Conservation (phyloP, 2,113 vertebrate genomes). For the Spizaetus ornatus region DNA sequence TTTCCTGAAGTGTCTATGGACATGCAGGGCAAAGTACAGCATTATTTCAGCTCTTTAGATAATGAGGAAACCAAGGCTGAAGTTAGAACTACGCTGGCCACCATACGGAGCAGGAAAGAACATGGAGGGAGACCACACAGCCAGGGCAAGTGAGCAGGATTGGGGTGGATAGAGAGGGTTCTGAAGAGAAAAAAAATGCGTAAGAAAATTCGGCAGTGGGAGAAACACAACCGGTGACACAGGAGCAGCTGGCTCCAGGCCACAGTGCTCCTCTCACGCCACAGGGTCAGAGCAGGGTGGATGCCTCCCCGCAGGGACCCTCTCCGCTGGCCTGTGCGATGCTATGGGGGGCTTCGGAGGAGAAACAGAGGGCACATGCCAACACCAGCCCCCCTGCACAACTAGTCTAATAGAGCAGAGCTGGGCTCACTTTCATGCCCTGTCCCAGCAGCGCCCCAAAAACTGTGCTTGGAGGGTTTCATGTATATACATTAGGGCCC, state of each 20-base stretch:
- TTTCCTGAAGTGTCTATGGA: neutral
- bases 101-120: rapidly evolving
- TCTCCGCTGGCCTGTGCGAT: neutral
- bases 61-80: neutral
- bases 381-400: neutral
- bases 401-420: neutral
- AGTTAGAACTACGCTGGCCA: neutral
- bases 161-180: rapidly evolving
- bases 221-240: neutral
- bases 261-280: rapidly evolving
- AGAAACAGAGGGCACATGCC: neutral
- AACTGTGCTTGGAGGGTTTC: neutral
- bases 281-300: neutral
- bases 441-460: neutral
- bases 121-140: neutral
- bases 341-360: neutral
- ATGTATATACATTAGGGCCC: neutral
- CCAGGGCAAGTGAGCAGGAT: neutral
- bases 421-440: neutral
- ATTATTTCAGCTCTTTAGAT: neutral
- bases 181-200: neutral
- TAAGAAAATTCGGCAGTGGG: rapidly evolving
- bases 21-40: neutral
- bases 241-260: neutral
- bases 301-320: neutral